Evolutionary conservation across 2,113 vertebrate genomes (phyloP).

Genomic region (Petrocephalus zakoni): DNA sequence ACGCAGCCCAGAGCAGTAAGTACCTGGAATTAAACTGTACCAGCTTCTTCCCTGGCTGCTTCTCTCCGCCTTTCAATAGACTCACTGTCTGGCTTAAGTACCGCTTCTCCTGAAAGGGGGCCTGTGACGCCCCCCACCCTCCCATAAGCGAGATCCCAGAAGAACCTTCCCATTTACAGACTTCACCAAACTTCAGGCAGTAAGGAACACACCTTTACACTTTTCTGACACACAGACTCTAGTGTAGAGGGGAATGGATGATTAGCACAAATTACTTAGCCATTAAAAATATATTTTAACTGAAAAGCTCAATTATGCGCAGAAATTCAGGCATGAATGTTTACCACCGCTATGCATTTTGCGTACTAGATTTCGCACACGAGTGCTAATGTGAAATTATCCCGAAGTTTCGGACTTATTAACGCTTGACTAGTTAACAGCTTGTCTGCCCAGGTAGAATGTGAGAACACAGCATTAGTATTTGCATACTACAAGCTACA

Average conservation of each 20-base stretch:
- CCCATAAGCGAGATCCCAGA: conserved; percentile 20
- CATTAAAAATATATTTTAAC: background rate
- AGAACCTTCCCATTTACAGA: background rate
- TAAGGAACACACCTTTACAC: background rate
- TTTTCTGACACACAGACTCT: background rate
- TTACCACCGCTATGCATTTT: background rate
- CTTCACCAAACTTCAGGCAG: background rate
- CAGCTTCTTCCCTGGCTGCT: conserved; percentile 8
- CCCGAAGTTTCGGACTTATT: background rate
- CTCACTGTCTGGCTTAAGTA: conserved; percentile 42
- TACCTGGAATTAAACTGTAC: conserved; percentile 24
- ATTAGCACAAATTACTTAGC: background rate
- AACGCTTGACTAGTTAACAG: background rate
- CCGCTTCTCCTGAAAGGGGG: conserved; percentile 39
- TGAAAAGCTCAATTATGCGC: conserved; percentile 2
- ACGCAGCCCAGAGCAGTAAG: conserved; percentile 26
- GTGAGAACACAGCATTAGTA: background rate
- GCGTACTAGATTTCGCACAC: background rate
- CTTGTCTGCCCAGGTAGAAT: background rate
- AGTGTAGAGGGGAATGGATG: background rate
- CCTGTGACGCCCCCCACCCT: conserved; percentile 38
- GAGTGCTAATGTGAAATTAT: background rate
- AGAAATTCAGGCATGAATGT: background rate
- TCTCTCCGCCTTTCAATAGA: conserved; percentile 44
- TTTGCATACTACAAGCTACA: background rate